A percentile compares a stretch with the other conserved stretches of the same genome.
These are phyloP conservation scores for Plectropomus leopardus DNA, from an alignment of 2,113 vertebrate genomes.

Conservation along the genomic window DNA sequence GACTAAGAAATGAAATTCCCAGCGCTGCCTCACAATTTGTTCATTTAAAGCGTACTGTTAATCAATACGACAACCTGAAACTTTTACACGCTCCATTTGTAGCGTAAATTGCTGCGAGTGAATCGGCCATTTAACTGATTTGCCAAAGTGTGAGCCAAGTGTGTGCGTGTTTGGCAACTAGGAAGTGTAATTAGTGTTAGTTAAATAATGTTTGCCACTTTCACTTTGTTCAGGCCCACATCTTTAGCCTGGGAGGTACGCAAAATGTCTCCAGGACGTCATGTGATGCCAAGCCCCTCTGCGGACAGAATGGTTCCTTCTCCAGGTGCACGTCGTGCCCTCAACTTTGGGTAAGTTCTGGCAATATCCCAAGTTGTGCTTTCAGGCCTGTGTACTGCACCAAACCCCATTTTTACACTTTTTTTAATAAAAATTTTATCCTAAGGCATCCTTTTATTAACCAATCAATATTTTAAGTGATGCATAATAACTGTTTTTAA, in stretches of 20 bases:
- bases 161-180: constrained; percentile 18
- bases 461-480: constrained; percentile 66
- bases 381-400: neutral
- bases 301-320: constrained; percentile 92
- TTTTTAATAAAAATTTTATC: constrained; percentile 63
- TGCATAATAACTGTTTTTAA: constrained; percentile 58
- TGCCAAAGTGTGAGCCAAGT: constrained; percentile 34
- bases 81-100: constrained; percentile 53
- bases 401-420: constrained; percentile 24
- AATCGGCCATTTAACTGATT: constrained; percentile 45
- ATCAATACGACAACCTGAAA: constrained; percentile 67
- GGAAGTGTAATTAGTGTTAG: constrained; percentile 7
- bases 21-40: constrained; percentile 60
- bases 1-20: constrained; percentile 75
- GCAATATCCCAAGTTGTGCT: neutral
- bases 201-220: constrained; percentile 5
- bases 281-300: constrained; percentile 94
- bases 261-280: constrained; percentile 98
- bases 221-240: constrained; percentile 88
- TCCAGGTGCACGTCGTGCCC: constrained; percentile 90
- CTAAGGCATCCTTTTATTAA: constrained; percentile 56
- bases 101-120: constrained; percentile 38
- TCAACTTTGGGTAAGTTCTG: constrained; percentile 92
- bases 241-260: constrained; percentile 99
- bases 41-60: constrained; percentile 61